Evolutionary conservation across 2,888 invertebrate genomes (phyloP).

Genomic region (Ecliptopera silaceata): DNA sequence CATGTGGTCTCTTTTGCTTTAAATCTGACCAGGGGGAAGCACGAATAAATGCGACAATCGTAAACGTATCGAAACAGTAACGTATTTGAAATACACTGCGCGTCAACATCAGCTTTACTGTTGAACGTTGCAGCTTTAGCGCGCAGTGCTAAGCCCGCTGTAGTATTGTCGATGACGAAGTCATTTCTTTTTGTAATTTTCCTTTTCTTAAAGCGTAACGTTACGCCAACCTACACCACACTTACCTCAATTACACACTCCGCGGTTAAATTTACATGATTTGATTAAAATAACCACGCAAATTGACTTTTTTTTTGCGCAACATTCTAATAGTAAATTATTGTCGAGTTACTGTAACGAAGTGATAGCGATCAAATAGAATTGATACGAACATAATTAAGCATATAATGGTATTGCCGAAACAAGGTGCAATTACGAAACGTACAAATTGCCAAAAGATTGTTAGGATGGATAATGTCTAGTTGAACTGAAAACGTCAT

Average conservation of each 20-base stretch:
- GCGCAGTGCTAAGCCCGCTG: too few relatives aligned
- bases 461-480: neutral
- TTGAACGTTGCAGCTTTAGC: too few relatives aligned
- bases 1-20: too few relatives aligned
- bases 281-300: neutral
- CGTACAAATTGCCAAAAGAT: neutral
- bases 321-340: slow-evolving; percentile 22
- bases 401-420: slow-evolving; percentile 54
- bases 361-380: slow-evolving; percentile 56
- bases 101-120: too few relatives aligned
- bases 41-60: too few relatives aligned
- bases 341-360: slow-evolving; percentile 15
- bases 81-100: too few relatives aligned
- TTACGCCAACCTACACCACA: neutral
- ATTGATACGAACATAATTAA: slow-evolving; percentile 57
- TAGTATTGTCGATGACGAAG: too few relatives aligned
- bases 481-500: neutral
- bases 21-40: too few relatives aligned
- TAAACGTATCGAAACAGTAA: too few relatives aligned
- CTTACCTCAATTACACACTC: neutral
- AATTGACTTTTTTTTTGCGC: slow-evolving; percentile 2
- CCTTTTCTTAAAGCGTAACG: neutral
- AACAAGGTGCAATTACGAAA: slow-evolving; percentile 34
- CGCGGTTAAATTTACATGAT: neutral
- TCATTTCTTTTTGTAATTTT: too few relatives aligned